Conservation (phyloP, 2,888 invertebrate genomes). For the Caenorhabditis imperialis region DNA sequence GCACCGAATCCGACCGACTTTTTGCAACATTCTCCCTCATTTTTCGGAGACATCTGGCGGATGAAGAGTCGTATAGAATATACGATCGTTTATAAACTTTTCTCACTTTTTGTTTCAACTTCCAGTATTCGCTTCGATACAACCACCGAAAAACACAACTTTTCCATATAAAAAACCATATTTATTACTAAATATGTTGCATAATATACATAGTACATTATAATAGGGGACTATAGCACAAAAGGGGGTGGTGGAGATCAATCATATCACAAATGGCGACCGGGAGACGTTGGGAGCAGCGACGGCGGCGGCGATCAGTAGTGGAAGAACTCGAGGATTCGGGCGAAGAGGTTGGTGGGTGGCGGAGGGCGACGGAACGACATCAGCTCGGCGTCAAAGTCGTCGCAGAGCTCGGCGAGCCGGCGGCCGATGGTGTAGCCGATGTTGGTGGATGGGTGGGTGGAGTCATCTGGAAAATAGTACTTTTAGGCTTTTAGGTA, state of each 20-base stretch:
- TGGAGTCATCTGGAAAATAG: constrained; percentile 29
- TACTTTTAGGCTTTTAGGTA: background rate
- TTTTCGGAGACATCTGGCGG: constrained; percentile 26
- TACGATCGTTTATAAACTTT: background rate
- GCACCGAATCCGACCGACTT: no score
- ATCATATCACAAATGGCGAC: constrained; percentile 15
- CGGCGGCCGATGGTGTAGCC: constrained; percentile 26
- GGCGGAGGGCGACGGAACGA: background rate
- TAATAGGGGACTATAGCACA: constrained; percentile 8
- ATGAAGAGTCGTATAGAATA: constrained; percentile 38
- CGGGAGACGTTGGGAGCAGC: background rate
- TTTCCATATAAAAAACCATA: constrained; percentile 41
- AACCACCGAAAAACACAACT: constrained; percentile 6
- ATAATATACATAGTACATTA: no score
- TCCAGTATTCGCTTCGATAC: background rate
- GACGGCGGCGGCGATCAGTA: constrained; percentile 18
- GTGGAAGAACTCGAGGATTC: constrained; percentile 36
- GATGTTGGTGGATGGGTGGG: constrained; percentile 7
- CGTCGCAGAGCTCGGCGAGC: constrained; percentile 37
- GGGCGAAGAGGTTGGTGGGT: constrained; percentile 26
- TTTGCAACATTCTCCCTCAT: background rate
- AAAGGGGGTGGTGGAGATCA: background rate
- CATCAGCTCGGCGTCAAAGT: constrained; percentile 43
- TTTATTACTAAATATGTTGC: constrained; percentile 37
- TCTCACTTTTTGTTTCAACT: background rate